Evolutionary conservation across 1,140 invertebrate genomes (phyloP).

Genomic region (Tetraneura akinire): DNA sequence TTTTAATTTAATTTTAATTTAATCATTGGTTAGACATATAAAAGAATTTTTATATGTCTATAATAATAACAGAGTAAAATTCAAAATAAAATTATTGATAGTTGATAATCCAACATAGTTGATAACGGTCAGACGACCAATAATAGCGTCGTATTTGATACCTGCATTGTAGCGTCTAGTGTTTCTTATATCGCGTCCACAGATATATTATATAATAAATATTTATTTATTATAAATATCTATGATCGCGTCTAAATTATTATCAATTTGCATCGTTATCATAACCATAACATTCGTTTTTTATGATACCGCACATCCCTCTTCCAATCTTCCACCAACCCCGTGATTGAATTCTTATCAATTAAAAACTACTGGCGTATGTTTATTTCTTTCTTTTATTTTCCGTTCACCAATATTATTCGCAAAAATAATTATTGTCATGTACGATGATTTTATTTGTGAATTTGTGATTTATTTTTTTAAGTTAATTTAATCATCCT

Average conservation of each 20-base stretch:
- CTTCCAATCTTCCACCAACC: not conserved
- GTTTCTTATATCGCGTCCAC: too few species aligned
- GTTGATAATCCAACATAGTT: too few species aligned
- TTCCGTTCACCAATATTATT: conserved; percentile 6
- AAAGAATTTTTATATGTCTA: too few species aligned
- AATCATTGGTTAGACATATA: too few species aligned
- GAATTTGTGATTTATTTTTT: not conserved
- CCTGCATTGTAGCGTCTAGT: not conserved
- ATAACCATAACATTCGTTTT: not conserved
- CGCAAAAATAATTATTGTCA: not conserved
- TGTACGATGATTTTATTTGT: too few species aligned
- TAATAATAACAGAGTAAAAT: too few species aligned
- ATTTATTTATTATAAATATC: too few species aligned
- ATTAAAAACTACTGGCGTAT: not conserved
- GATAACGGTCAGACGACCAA: not conserved
- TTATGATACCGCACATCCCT: not conserved
- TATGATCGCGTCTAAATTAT: not conserved
- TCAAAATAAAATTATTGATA: too few species aligned
- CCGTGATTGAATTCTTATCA: conserved; percentile 13
- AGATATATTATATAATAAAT: too few species aligned
- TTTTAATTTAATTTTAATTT: too few species aligned
- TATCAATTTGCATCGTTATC: conserved; percentile 23
- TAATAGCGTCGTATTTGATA: not conserved
- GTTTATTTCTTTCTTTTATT: conserved; percentile 31
- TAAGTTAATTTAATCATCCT: not conserved